Evolutionary conservation across 2,797 vertebrate species (phyloP), one percentile per base, ranked within the genome.

Genomic region (Coranthus polyacanthus): DNA sequence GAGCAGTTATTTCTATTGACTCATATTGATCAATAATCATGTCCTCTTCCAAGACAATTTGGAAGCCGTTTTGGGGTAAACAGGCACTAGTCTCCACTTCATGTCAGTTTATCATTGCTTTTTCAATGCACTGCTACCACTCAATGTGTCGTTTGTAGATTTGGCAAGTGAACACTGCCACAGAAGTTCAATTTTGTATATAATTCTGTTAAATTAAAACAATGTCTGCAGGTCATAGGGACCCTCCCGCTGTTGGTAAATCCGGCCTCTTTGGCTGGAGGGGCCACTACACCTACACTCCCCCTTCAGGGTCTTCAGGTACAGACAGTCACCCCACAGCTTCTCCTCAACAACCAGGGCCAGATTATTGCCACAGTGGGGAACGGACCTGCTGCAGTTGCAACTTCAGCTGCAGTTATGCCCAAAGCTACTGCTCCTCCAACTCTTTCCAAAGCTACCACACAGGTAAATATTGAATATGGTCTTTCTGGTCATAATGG

Each of bases 311-410:
- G 93, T 62, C 90, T 98, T 55, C 92, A 97, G 91, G 86, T 98
- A 9, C 96, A 98, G 78, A 91, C 97, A 0, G 92, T 99, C 75
- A 91, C 96, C 0, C 96, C 97, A 0, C 97, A 99, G 88, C 92
- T 99, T 85, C 83, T 99, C 57, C 70, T 99, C 68, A 99, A 98
- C 45, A 90, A 95, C 51, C 97, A 99, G 86, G 97, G 97, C 47
- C 97, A 98, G 89, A 94, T 99, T 81, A 96, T 99, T 2, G 97
- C 96, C 16, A 94, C 97, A 0, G 86, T 98, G 37, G 95, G 96
- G 15, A 95, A 94, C 24, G 93, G 93, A 50, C 67, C 92, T 36
- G 87, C 95, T 50, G 78, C 92, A 0, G 89, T 94, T 0, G 80
- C 92, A 41, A 92, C 93, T 1, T 91, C 94, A 0, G 78, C 95